These are phyloP conservation scores for Drosophila tani DNA, from an alignment of 1,140 invertebrate genomes.

Conservation along the genomic window DNA sequence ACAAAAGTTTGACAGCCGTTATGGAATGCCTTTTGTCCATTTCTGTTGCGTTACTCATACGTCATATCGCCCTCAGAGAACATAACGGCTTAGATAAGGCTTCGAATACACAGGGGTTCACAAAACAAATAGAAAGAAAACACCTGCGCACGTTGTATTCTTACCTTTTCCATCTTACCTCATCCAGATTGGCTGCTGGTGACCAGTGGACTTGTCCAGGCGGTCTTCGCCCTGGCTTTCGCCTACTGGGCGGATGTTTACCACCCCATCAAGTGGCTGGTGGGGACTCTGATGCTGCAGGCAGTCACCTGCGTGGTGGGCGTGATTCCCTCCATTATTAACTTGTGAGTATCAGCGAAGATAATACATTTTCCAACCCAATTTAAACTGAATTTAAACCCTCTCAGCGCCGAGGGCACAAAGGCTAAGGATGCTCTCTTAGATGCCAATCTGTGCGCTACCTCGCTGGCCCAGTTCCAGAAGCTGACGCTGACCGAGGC, in stretches of 20 bases:
- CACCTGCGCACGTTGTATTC: not conserved
- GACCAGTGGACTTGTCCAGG: slow-evolving; percentile 86
- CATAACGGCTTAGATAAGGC: slow-evolving; percentile 29
- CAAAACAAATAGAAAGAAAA: not conserved
- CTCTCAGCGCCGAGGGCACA: slow-evolving; percentile 53
- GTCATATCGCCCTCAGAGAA: slow-evolving; percentile 19
- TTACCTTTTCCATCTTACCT: not conserved
- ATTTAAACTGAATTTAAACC: not conserved
- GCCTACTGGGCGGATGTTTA: slow-evolving; percentile 88
- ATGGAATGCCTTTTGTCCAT: slow-evolving; percentile 1
- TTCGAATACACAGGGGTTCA: not conserved
- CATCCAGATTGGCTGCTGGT: slow-evolving; percentile 87
- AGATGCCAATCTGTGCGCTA: slow-evolving; percentile 67
- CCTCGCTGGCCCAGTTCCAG: slow-evolving; percentile 75
- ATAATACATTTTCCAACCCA: no score
- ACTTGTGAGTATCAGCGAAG: slow-evolving; percentile 66
- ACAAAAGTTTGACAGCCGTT: not conserved
- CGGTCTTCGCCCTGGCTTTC: slow-evolving; percentile 86
- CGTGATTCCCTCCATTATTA: slow-evolving; percentile 87
- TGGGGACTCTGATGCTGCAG: slow-evolving; percentile 87
- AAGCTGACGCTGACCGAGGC: slow-evolving; percentile 49
- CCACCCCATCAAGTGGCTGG: slow-evolving; percentile 87
- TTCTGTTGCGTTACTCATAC: slow-evolving; percentile 44
- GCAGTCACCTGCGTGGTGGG: slow-evolving; percentile 85
- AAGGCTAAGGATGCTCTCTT: slow-evolving; percentile 48